Base-by-base conservation (phyloP, 2,888 invertebrate genomes). In the Nomada ferruginata region DNA sequence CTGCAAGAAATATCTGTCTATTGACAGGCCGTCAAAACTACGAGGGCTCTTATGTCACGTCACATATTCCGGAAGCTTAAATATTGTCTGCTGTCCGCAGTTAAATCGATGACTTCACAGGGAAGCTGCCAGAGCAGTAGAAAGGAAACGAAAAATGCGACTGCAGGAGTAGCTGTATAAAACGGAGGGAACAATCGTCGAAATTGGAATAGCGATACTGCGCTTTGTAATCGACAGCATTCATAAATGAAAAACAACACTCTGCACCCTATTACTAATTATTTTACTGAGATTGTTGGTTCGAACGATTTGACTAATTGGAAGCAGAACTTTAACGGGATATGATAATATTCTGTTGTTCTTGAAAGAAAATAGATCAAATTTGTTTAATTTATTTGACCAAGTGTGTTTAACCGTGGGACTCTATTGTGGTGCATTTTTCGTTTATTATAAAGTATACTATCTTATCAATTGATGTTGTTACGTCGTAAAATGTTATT, bases 1-100 rank as follows among this genome's bases (percentile, higher is more conserved):
- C 23, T n/a, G 55, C 68, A 74, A 76, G 79, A 70, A 79, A 79
- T 70, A 64, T 79, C 69, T 76, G 64, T 53, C 69, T 76, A 79
- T 79, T 68, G 79, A 70, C 68, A 76, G 23, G 26, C 29, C 64
- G 79, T 76, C 76, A 52, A 76, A 64, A 47, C 59, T 76, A 26
- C 50, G 47, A 69, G 52, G 9, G 76, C 53, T 69, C 76, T 76
- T 79, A 53, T 44, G 68, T 76, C 79, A 70, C 79, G 57, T 79
- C 64, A 70, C 29, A 52, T 70, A 36, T 15, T 52, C 52, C 63
- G 52, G 64, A 52, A 69, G 57, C 59, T 69, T 69, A 76, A 76
- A 75, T 79, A 63, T 72, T 68, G 75, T 50, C 75, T 53, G 26
- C 68, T 50, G 71, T 36, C 50, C 63, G 71, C 55, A 36, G 60